Evolutionary conservation across 2,888 invertebrate species (phyloP).

Genomic region (Caenorhabditis japonica): DNA sequence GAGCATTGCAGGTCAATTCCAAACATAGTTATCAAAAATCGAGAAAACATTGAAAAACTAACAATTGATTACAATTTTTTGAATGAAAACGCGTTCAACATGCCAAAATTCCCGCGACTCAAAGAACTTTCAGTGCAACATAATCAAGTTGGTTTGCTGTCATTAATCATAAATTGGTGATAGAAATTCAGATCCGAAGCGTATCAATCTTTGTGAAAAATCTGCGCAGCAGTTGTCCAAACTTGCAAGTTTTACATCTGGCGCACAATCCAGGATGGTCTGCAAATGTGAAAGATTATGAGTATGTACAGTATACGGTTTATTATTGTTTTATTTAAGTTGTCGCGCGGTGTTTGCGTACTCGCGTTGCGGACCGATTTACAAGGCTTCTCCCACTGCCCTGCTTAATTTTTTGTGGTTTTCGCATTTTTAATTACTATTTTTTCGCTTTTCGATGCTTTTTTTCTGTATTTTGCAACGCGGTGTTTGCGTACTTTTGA

Average conservation of each 20-base stretch:
- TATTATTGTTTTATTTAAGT: too few relatives aligned
- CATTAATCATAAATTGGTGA: too few relatives aligned
- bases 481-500: too few relatives aligned
- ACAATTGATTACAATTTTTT: conserved; percentile 68
- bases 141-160: conserved; percentile 51
- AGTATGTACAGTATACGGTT: conserved; percentile 10
- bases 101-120: conserved; percentile 59
- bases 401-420: not conserved
- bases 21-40: conserved; percentile 57
- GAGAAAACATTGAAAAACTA: conserved; percentile 62
- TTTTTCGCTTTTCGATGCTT: too few relatives aligned
- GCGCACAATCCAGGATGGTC: conserved; percentile 71
- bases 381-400: too few relatives aligned
- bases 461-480: too few relatives aligned
- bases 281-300: conserved; percentile 2
- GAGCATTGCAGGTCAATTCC: conserved; percentile 63
- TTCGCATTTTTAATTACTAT: not conserved
- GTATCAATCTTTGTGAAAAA: conserved; percentile 61
- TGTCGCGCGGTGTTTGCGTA: too few relatives aligned
- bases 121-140: conserved; percentile 59
- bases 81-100: conserved; percentile 68
- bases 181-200: conserved; percentile 62
- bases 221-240: conserved; percentile 62
- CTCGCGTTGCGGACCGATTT: too few relatives aligned
- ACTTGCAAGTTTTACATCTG: conserved; percentile 59